Conservation (phyloP, 2,113 vertebrate species). For the Psittacara wagleri region DNA sequence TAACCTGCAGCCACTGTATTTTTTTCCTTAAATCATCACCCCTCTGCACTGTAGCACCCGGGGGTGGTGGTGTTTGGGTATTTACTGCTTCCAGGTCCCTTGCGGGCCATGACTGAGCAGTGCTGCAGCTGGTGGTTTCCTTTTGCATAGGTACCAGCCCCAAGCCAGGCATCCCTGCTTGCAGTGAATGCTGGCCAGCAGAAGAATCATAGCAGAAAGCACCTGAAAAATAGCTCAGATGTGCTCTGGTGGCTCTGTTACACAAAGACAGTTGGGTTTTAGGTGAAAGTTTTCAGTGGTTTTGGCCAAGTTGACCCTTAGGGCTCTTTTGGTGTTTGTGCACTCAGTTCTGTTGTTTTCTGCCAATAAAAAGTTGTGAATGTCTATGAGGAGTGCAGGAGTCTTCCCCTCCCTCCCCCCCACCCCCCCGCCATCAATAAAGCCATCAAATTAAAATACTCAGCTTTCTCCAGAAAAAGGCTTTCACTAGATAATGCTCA, state of each 20-base stretch:
- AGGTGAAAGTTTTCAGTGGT: background rate
- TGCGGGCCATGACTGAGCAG: rapidly evolving
- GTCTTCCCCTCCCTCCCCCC: background rate
- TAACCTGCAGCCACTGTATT: background rate
- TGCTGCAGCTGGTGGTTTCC: background rate
- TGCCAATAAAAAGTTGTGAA: rapidly evolving
- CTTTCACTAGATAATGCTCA: background rate
- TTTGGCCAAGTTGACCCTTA: background rate
- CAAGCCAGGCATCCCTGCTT: background rate
- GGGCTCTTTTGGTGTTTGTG: background rate
- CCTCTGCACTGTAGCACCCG: background rate
- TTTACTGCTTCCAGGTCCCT: background rate
- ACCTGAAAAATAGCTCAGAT: background rate
- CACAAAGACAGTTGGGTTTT: background rate
- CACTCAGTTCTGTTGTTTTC: background rate
- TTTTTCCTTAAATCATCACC: background rate
- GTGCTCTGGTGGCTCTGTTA: background rate
- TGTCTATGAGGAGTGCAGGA: background rate
- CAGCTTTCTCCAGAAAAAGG: background rate
- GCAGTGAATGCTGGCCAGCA: background rate
- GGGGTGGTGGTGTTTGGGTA: rapidly evolving
- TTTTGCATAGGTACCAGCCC: background rate
- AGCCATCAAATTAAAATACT: background rate
- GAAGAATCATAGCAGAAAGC: background rate
- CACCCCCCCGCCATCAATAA: background rate